These are phyloP conservation scores for Diploptera punctata DNA, from an alignment of 2,888 invertebrate genomes.

Conservation along the genomic window DNA sequence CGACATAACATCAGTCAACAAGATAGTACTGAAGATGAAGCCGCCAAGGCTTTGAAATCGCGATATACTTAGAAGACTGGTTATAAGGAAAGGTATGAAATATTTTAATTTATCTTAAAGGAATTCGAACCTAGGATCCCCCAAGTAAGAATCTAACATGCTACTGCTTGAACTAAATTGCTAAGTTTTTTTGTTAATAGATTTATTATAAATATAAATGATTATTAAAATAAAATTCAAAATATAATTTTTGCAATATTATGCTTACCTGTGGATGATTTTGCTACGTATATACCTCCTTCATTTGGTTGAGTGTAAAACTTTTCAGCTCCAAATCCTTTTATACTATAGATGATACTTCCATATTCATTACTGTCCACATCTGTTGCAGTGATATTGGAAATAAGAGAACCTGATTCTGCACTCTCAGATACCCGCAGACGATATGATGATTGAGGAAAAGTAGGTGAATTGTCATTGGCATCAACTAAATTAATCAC, in stretches of 20 bases:
- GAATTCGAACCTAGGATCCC: too few species aligned
- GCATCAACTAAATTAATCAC: conserved; percentile 73
- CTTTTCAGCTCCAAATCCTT: conserved; percentile 80
- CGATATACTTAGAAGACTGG: too few species aligned
- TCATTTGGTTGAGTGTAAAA: conserved; percentile 69
- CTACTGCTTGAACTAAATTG: neutral
- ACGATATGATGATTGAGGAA: conserved; percentile 65
- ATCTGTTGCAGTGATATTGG: conserved; percentile 72
- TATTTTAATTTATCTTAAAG: too few species aligned
- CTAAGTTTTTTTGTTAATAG: neutral
- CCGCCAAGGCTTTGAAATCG: too few species aligned
- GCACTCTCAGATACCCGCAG: conserved; percentile 72
- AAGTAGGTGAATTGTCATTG: conserved; percentile 81
- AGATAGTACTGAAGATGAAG: too few species aligned
- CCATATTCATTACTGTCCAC: conserved; percentile 76
- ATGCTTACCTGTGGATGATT: neutral
- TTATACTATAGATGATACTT: conserved; percentile 72
- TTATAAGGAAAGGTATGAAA: too few species aligned
- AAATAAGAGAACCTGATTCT: conserved; percentile 65
- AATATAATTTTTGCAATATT: too few species aligned
- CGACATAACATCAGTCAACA: too few species aligned
- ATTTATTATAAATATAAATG: neutral
- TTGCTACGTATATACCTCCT: conserved; percentile 12
- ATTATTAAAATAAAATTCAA: neutral
- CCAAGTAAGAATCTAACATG: too few species aligned